Base-by-base conservation (phyloP, 1,140 invertebrate genomes). In the Drosophila nigrodunni region DNA sequence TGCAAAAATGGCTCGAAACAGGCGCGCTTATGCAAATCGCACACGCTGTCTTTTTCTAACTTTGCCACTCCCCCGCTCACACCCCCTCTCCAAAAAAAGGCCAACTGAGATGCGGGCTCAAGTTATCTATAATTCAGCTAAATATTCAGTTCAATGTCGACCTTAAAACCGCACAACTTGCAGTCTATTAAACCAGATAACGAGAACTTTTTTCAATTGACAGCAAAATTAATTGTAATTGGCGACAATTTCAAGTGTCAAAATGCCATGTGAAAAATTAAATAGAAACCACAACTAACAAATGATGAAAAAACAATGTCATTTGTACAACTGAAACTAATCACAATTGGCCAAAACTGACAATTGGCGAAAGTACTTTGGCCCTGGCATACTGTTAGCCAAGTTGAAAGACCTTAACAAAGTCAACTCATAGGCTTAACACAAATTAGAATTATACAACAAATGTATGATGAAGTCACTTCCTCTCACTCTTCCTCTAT, bases 191-290 rank as follows among this genome's bases (percentile, higher is more conserved):
- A 44, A 13, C 34, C 18, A 21, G 35, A 47, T 43, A 30, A 57
- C 34, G 52, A 46, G 62, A 49, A 65, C 44, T 58, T 61, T 61
- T 61, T 55, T 52, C 30, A 62, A 70, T 64, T 71, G 59, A 49
- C 60, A 64, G n/a, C 55, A 15, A 59, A 61, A 65, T 69, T 65
- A 59, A 52, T 41, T 43, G 80, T 83, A 86, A 86, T 86, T 88
- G 73, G 79, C 65, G 64, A 76, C 83, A 86, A 82, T 88, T 86
- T 67, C 50, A 61, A 67, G 78, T 72, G 79, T 85, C 78, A 75
- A 78, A 87, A 50, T 78, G 82, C 52, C 66, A 52, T 68, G 61
- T 60, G 66, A 76, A 30, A 30, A 30, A 30, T 30, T 30, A 30
- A 5, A 30, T 30, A 30, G 6, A 80, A 82, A 81, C 82, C 81